Evolutionary conservation across 2,797 vertebrate genomes (phyloP), one percentile per base, ranked within the genome.

Genomic region (Meda fulgida): DNA sequence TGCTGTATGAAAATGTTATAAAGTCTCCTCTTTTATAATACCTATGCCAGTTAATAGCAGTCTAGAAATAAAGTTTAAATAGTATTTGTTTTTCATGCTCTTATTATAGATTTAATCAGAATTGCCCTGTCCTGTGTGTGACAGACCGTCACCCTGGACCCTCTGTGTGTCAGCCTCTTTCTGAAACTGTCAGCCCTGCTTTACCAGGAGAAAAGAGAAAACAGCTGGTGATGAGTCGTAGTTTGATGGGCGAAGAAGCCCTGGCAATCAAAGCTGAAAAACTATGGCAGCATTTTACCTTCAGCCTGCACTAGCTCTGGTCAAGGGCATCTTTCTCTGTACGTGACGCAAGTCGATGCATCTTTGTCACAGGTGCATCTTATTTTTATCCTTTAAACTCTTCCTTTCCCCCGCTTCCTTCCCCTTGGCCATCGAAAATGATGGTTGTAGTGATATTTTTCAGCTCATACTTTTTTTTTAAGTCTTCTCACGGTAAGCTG

Each of bases 161-260:
- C 43, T 63, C 26, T 40, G 11, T 10, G 58, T 76, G 29, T 76
- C 40, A 38, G 29, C 4, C 2, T 43, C 36, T 84, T 48, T 73
- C 18, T 38, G 29, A 80, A 53, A 58, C 55, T 21, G 29, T 65
- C 67, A 78, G 60, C 55, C 53, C 19, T 73, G 53, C 48, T 40
- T 80, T 16, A 40, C 55, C 18, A 40, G 78, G 31, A 51, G 34
- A 38, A 80, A 78, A 88, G 71, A 90, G 65, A 78, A 77, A 90
- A 90, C 90, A 93, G 83, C 90, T 92, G 91, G 89, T 89, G 87
- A 79, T 40, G 81, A 90, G 91, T 86, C 84, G 23, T 72, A 84
- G 89, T 90, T 83, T 60, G 85, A 90, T 88, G 88, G 89, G 86
- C 13, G 81, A 73, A 87, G 80, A 86, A 88, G 83, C 81, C 72